Evolutionary conservation across 2,113 vertebrate species (phyloP), one percentile per base, ranked within the genome.

Genomic region (Tautogolabrus adspersus): DNA sequence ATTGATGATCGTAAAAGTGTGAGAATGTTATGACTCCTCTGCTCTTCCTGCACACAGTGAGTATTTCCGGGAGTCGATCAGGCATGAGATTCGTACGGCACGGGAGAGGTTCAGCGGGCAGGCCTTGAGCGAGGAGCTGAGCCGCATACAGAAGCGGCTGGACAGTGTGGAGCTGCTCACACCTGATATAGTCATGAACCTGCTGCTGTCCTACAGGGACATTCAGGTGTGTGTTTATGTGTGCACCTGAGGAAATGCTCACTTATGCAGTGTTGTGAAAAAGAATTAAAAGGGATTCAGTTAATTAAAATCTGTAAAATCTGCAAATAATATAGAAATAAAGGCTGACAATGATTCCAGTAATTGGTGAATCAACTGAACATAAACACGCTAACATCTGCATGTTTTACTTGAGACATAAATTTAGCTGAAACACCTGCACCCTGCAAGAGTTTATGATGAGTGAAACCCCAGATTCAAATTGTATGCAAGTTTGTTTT

Each of bases 81-180:
- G 94, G 8, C 94, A 93, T 15, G 95, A 97, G 75, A 97, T 98
- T 73, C 95, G 96, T 3, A 88, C 87, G 88, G 97, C 94, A 0
- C 92, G 96, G 66, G 97, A 97, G 86, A 85, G 90, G 9, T 96
- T 95, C 92, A 94, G 91, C 0, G 97, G 97, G n/a, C 73, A 81
- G 52, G 93, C 90, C 64, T 93, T 97, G 76, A 96, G 95, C 49
- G 90, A 89, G 40, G 96, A 97, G 82, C 88, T 97, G 77, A 89
- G 87, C 23, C 90, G 85, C 44, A 96, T 98, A 88, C 96, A 97
- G 91, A 93, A 93, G 72, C 94, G 96, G 6, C 92, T 98, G 86
- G 97, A 98, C 88, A 96, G 95, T 0, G 92, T 97, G n/a, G 97
- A 98, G 86, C 93, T 97, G 72, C 95, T 98, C 72, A 97, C 94